A percentile compares a stretch with the other conserved stretches of the same genome.
phyloP scores from a whole-genome alignment of 35 echinoderm and acorn worm species.

The Diadema setosum region DNA sequence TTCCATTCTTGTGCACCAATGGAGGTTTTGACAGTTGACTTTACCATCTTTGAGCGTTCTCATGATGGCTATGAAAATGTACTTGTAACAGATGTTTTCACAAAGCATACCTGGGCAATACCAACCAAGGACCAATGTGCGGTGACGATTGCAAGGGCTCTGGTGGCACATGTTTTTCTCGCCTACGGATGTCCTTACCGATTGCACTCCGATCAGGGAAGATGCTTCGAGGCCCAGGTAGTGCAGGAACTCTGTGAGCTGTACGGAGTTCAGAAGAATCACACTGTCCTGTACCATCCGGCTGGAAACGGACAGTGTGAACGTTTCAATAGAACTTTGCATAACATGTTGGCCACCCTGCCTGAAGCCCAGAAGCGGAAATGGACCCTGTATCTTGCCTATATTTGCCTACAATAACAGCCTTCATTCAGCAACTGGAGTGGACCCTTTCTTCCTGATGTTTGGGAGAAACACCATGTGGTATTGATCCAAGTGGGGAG shows the following conservation, averaged over 20 bases:
- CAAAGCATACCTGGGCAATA: not conserved
- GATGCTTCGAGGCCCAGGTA: not conserved
- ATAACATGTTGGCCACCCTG: conserved; percentile 47
- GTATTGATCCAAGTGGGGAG: not conserved
- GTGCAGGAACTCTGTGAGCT: conserved; percentile 16
- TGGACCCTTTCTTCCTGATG: conserved; percentile 24
- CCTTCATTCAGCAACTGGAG: not conserved
- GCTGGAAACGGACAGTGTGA: conserved; percentile 5
- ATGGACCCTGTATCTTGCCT: conserved; percentile 36
- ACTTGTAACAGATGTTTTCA: not conserved
- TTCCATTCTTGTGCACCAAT: not conserved
- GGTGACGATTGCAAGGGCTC: not conserved
- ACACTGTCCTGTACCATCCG: too few species aligned
- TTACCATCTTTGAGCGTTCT: not conserved
- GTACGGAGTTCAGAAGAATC: conserved; percentile 27
- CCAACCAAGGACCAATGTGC: not conserved
- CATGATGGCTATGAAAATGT: not conserved
- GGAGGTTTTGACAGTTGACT: too few species aligned
- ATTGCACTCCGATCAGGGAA: too few species aligned
- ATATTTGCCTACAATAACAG: conserved; percentile 61
- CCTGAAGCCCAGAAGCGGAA: not conserved
- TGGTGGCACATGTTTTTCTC: too few species aligned
- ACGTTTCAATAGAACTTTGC: conserved; percentile 40
- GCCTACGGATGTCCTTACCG: too few species aligned
- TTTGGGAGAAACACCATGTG: not conserved